phyloP scores from a whole-genome alignment of 2,888 invertebrate species.

The Halictus ligatus region DNA sequence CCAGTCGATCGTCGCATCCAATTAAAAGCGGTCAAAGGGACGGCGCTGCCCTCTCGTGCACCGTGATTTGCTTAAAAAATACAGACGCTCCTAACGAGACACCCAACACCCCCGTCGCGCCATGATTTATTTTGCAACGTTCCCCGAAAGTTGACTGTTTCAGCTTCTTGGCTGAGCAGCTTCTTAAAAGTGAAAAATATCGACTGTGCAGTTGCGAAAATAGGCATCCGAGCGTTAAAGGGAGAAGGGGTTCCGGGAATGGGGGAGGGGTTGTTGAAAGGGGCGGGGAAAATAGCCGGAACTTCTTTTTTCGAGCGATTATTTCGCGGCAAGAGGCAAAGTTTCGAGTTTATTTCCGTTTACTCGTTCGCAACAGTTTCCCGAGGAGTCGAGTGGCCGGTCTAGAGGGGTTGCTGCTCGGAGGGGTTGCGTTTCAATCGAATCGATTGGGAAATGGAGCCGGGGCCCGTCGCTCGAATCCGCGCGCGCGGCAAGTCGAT shows the following conservation, averaged over 20 bases:
- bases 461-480: neutral
- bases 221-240: neutral
- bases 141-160: too few relatives aligned
- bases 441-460: neutral
- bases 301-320: slow-evolving; percentile 28
- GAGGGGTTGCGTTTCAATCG: slow-evolving; percentile 5
- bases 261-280: neutral
- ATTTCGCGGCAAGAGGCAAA: slow-evolving; percentile 23
- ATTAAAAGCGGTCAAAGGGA: slow-evolving; percentile 52
- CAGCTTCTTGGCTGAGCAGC: too few relatives aligned
- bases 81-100: slow-evolving; percentile 26
- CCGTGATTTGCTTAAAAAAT: slow-evolving; percentile 37
- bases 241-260: neutral
- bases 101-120: neutral
- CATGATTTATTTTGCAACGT: neutral
- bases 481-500: slow-evolving; percentile 13
- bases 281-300: neutral
- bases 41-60: neutral
- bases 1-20: slow-evolving; percentile 40
- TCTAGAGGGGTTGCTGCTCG: neutral
- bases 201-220: neutral
- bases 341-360: slow-evolving; percentile 24
- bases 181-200: neutral
- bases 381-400: neutral
- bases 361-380: slow-evolving; percentile 41